Evolutionary conservation across 2,797 vertebrate genomes (phyloP).

Genomic region (Poeciliopsis presidionis): DNA sequence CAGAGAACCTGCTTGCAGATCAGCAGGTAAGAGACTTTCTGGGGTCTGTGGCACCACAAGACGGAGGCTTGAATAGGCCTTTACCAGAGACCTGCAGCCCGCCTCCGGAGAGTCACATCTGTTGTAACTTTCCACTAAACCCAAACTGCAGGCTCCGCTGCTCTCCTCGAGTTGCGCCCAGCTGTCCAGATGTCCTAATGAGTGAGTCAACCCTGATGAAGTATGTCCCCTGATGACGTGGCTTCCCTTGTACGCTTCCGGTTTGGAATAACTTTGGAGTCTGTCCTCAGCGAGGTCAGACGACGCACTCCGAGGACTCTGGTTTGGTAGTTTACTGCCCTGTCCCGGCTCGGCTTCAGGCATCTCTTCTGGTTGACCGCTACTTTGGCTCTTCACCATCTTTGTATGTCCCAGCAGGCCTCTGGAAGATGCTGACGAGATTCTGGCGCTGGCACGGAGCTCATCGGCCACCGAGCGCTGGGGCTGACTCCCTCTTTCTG

Average conservation of each 20-base stretch:
- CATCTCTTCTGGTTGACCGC: conserved; percentile 66
- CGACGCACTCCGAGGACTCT: conserved; percentile 83
- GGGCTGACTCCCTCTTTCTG: conserved; percentile 93
- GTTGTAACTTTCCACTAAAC: conserved; percentile 83
- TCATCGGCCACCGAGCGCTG: conserved; percentile 96
- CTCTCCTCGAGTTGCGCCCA: conserved; percentile 77
- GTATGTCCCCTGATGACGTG: conserved; percentile 62
- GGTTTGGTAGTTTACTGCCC: conserved; percentile 85
- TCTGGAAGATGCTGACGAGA: conserved; percentile 82
- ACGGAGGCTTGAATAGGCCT: conserved; percentile 85
- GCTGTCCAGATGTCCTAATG: conserved; percentile 80
- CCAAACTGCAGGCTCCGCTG: conserved; percentile 62
- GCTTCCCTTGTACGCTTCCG: conserved; percentile 79
- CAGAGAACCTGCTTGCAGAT: conserved; percentile 84
- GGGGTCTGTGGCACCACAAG: conserved; percentile 85
- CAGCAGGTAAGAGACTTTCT: conserved; percentile 84
- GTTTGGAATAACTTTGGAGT: conserved; percentile 87
- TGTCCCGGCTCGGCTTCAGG: conserved; percentile 73
- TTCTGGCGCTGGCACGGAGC: conserved; percentile 94
- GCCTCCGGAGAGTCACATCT: conserved; percentile 90
- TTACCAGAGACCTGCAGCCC: conserved; percentile 89
- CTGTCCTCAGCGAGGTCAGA: conserved; percentile 87
- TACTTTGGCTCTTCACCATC: conserved; percentile 87
- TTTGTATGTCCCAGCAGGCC: conserved; percentile 82
- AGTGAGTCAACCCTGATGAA: conserved; percentile 80